These are phyloP conservation scores for Melanocharis versteri DNA, from an alignment of 2,113 vertebrate species.

Conservation along the genomic window DNA sequence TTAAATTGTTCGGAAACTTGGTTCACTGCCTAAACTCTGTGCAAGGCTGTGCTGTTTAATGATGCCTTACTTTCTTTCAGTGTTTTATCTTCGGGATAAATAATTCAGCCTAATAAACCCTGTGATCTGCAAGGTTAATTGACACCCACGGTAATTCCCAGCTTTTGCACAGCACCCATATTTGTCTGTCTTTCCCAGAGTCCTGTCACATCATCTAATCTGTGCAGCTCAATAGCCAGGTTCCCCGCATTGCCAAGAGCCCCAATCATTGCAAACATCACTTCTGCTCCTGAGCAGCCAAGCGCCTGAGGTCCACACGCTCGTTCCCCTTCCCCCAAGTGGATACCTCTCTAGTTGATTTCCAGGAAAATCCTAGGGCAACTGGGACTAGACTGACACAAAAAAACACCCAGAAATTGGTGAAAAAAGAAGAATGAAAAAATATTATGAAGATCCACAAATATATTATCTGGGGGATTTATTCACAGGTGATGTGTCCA, in stretches of 20 bases:
- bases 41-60: conserved; percentile 39
- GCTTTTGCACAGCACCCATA: not conserved
- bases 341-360: not conserved
- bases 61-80: conserved; percentile 36
- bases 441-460: not conserved
- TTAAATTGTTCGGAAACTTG: conserved; percentile 66
- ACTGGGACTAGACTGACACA: not conserved
- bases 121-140: conserved; percentile 60
- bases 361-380: not conserved
- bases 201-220: not conserved
- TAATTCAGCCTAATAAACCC: conserved; percentile 54
- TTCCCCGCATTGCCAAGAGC: not conserved
- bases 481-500: conserved; percentile 25
- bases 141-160: conserved; percentile 44
- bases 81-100: conserved; percentile 61
- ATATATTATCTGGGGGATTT: conserved; percentile 5
- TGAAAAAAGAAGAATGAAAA: not conserved
- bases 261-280: not conserved
- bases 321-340: not conserved
- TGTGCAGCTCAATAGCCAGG: not conserved
- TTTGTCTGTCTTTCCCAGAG: not conserved
- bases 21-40: conserved; percentile 57
- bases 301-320: not conserved
- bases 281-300: not conserved
- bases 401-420: not conserved